Percentiles rank a stretch among this genome's conserved stretches.
phyloP scores from a whole-genome alignment of 2,797 vertebrate species.

The Sebastes ruberrimus region DNA sequence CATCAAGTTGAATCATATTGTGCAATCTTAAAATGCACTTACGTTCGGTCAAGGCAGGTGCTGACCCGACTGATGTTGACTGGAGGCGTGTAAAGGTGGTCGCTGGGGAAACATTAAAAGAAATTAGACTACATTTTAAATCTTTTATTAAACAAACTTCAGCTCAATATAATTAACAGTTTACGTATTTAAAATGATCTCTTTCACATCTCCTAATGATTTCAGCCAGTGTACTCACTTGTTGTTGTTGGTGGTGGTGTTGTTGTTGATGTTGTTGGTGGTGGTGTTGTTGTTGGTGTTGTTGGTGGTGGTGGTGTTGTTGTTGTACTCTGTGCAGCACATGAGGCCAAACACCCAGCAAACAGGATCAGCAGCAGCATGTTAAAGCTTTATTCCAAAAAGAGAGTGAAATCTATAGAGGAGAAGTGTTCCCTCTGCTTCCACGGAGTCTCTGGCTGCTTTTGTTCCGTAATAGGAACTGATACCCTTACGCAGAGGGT shows the following conservation, averaged over 20 bases:
- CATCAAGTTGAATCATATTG: background rate
- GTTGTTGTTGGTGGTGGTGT: background rate
- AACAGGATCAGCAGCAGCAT: conserved; percentile 66
- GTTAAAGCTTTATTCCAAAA: conserved; percentile 1
- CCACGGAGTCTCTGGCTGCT: background rate
- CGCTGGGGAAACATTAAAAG: background rate
- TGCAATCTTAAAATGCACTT: background rate
- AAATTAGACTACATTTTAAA: background rate
- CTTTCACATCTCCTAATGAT: background rate
- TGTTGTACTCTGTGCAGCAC: conserved; percentile 19
- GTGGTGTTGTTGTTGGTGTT: too few relatives aligned
- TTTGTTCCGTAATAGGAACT: conserved; percentile 11
- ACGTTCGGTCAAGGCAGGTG: too few relatives aligned
- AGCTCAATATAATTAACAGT: background rate
- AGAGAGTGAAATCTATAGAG: background rate
- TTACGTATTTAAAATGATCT: background rate
- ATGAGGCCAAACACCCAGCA: conserved; percentile 43
- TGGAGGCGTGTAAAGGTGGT: background rate
- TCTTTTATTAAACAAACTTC: background rate
- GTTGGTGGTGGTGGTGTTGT: too few relatives aligned
- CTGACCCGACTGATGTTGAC: too few relatives aligned
- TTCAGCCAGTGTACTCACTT: conserved; percentile 44
- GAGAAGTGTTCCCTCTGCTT: background rate
- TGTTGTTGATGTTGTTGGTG: too few relatives aligned
- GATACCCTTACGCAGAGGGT: background rate